phyloP scores from a whole-genome alignment of 2,113 vertebrate species.

The Oxyruncus cristatus region DNA sequence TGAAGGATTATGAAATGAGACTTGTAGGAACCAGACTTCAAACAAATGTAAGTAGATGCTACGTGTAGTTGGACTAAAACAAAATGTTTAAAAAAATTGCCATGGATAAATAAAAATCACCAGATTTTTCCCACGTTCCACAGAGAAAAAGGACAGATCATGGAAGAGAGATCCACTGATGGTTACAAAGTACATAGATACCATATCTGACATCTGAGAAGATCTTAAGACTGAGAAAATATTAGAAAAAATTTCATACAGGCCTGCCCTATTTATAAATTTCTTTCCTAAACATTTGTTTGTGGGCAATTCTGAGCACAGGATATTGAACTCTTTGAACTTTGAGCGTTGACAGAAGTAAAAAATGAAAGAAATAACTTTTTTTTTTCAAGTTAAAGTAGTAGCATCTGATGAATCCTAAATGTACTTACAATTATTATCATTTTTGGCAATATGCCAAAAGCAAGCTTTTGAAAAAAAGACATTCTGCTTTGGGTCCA shows the following conservation, averaged over 20 bases:
- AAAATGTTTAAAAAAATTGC: not conserved
- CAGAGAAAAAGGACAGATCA: not conserved
- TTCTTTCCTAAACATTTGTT: not conserved
- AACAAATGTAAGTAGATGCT: not conserved
- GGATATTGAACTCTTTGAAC: not conserved
- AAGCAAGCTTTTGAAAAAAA: not conserved
- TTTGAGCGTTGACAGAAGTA: not conserved
- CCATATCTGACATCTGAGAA: rapidly evolving
- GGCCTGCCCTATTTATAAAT: not conserved
- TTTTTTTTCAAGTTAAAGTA: not conserved
- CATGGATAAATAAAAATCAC: not conserved
- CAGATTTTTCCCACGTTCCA: not conserved
- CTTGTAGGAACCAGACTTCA: not conserved
- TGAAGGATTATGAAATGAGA: not conserved
- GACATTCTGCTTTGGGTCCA: not conserved
- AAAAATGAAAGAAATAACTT: not conserved
- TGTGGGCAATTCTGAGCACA: not conserved
- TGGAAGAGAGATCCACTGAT: not conserved
- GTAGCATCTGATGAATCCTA: not conserved
- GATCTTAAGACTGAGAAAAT: not conserved
- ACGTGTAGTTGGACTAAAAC: not conserved
- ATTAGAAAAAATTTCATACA: not conserved
- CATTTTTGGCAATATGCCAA: not conserved
- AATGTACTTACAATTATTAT: not conserved
- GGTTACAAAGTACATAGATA: not conserved